Conservation (phyloP, 2,888 invertebrate species). For the Sarcophaga caerulescens region DNA sequence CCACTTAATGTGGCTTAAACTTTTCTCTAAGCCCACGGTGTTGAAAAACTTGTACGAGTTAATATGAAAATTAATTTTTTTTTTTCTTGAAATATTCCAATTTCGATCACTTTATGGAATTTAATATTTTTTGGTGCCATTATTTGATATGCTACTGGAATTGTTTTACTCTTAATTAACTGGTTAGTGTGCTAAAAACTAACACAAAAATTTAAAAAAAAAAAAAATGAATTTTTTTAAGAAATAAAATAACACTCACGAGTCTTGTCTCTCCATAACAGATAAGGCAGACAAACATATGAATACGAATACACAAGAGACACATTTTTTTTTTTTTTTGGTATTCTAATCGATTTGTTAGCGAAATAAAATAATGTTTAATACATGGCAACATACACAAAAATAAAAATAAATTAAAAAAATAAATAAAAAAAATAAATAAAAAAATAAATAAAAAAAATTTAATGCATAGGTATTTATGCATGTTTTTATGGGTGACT, state of each 20-base stretch:
- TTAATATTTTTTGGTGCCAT: conserved; percentile 28
- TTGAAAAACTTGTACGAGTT: background rate
- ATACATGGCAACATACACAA: background rate
- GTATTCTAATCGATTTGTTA: conserved; percentile 36
- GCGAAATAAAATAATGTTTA: conserved; percentile 6
- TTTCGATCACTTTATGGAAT: conserved; percentile 17
- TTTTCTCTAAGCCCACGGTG: background rate
- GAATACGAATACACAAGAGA: background rate
- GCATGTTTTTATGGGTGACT: background rate
- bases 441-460: too few species aligned
- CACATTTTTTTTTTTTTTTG: conserved; percentile 1
- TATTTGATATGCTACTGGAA: conserved; percentile 23
- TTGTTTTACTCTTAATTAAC: conserved; percentile 29
- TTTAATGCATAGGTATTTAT: too few species aligned
- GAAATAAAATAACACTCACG: conserved; percentile 9
- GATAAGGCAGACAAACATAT: conserved; percentile 22
- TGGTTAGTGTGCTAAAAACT: conserved; percentile 23
- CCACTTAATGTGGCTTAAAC: background rate
- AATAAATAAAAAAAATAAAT: too few species aligned
- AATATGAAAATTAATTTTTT: conserved; percentile 4
- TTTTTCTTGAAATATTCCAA: conserved; percentile 6
- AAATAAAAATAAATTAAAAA: too few species aligned
- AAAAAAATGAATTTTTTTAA: conserved; percentile 6
- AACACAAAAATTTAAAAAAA: background rate
- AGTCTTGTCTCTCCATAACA: conserved; percentile 4